These are phyloP conservation scores for Bambusicola thoracicus DNA, from an alignment of 2,113 vertebrate species.

Conservation along the genomic window DNA sequence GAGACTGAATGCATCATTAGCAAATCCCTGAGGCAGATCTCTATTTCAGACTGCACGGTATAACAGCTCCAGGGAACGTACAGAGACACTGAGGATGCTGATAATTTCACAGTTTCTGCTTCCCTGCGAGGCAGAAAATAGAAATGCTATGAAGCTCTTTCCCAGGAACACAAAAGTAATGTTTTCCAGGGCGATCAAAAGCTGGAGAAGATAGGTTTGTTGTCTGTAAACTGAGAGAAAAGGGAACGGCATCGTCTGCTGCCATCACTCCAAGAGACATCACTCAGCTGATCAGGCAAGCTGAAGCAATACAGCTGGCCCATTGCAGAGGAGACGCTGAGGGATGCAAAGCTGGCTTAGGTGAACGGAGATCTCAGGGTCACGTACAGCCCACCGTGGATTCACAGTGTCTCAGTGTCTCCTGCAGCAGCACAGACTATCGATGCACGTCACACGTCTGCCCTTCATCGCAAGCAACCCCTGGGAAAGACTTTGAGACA, in stretches of 20 bases:
- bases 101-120: conserved; percentile 59
- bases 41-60: conserved; percentile 47
- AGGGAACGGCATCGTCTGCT: neutral
- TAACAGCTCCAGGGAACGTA: conserved; percentile 50
- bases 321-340: neutral
- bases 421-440: neutral
- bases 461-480: conserved; percentile 4
- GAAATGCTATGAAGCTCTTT: conserved; percentile 25
- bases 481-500: conserved; percentile 31
- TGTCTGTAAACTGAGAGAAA: neutral
- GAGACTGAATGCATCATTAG: conserved; percentile 49
- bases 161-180: conserved; percentile 11
- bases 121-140: conserved; percentile 54
- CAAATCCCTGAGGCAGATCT: conserved; percentile 41
- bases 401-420: neutral
- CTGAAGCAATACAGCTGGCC: neutral
- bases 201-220: neutral
- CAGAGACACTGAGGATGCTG: conserved; percentile 48
- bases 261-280: neutral
- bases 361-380: neutral
- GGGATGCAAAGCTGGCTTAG: neutral
- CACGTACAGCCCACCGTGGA: fast-evolving
- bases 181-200: conserved; percentile 5
- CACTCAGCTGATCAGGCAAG: neutral
- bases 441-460: neutral